Evolutionary conservation across 92 coral and sea anemone species (phyloP), one percentile per base, ranked within the genome.

Genomic region (Heteractis magnifica): DNA sequence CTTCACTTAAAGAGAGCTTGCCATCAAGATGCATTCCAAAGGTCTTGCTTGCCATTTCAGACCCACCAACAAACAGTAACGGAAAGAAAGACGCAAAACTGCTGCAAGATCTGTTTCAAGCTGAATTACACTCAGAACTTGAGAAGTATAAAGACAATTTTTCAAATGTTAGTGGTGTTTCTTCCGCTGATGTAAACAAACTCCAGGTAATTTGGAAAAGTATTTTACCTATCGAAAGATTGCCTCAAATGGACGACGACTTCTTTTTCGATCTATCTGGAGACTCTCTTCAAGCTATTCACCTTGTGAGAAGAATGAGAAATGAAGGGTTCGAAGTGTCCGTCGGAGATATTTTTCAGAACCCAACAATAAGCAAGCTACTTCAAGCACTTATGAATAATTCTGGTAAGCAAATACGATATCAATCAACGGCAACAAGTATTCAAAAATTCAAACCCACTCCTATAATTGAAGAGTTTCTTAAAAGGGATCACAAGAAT

Each of bases 381-480:
- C 73, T 68, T 20, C 10, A 68, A 23, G 48, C 73, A 6, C 73
- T 68, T 68, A 13, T 19, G 21, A 10, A 12, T 11, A 68, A 68
- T 68, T 16, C 68, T 15, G 26, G 68, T 60, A 23, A 68, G 44
- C 73, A 8, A 9, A 8, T 21, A 44, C 73, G 8, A 8, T 4
- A 23, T 20, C 73, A 20, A 20, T 20, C 73, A 10, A 0, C 44
- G 44, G 44, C 49, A 68, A 10, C n/a, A 4, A 68, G 8, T 3
- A 5, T 21, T 68, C 73, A 68, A 7, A 68, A 68, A 44, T 68
- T 68, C 23, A 68, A 44, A 23, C 73, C 73, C 73, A 68, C 73
- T 68, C 73, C 73, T 68, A 68, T 68, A 68, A 68, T 68, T 23
- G 73, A 68, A 68, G 73, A 68, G 10, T 68, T 68, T 68, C 73